Evolutionary conservation across 1,140 invertebrate genomes (phyloP).

Genomic region (Drosophila bifasciata): DNA sequence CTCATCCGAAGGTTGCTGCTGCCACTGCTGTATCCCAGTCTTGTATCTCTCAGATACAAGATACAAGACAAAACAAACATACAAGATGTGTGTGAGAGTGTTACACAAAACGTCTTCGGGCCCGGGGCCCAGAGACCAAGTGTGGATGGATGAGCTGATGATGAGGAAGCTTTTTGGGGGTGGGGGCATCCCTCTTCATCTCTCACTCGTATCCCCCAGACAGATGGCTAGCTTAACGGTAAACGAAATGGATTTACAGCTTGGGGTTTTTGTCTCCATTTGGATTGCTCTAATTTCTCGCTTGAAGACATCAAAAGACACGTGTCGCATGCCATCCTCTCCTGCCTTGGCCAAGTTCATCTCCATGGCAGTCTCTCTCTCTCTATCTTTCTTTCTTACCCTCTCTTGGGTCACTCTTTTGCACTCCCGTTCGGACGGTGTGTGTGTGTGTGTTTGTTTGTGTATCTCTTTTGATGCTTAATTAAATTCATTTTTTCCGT

Average conservation of each 20-base stretch:
- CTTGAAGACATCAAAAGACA: slow-evolving; percentile 56
- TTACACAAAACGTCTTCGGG: slow-evolving; percentile 42
- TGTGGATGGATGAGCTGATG: slow-evolving; percentile 12
- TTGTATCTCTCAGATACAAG: slow-evolving; percentile 40
- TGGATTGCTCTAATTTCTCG: slow-evolving; percentile 59
- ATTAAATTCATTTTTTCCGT: slow-evolving; percentile 75
- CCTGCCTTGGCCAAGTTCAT: slow-evolving; percentile 24
- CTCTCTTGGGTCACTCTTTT: slow-evolving; percentile 4
- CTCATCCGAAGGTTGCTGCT: slow-evolving; percentile 65
- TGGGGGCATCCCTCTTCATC: too few species aligned
- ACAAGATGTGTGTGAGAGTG: slow-evolving; percentile 37
- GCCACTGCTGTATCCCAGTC: slow-evolving; percentile 5
- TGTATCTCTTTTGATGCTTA: slow-evolving; percentile 70
- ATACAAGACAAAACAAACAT: too few species aligned
- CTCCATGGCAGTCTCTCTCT: background rate
- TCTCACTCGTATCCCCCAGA: slow-evolving; percentile 20
- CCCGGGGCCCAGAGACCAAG: background rate
- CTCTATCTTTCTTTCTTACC: background rate
- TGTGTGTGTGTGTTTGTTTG: slow-evolving; percentile 20
- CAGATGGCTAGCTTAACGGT: slow-evolving; percentile 33
- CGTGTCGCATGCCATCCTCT: slow-evolving; percentile 29
- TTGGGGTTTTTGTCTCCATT: slow-evolving; percentile 12
- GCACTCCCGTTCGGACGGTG: slow-evolving; percentile 3
- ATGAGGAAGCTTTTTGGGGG: too few species aligned
- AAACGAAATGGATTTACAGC: slow-evolving; percentile 43